Conservation (phyloP, 2,888 invertebrate species). For the Listrodromus nycthemerus region DNA sequence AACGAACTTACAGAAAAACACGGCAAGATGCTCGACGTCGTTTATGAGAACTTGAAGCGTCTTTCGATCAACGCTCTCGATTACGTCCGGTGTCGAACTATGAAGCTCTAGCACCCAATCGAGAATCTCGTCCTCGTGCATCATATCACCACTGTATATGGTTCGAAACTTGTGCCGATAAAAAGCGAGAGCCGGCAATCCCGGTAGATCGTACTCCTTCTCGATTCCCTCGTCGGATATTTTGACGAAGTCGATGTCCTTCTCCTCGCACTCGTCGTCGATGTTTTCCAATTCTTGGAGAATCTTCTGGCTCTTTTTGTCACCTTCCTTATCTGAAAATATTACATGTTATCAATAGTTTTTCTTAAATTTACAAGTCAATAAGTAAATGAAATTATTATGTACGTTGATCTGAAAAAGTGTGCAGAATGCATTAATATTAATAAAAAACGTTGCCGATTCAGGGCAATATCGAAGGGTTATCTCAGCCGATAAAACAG, state of each 20-base stretch:
- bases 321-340: slow-evolving; percentile 92
- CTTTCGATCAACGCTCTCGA: slow-evolving; percentile 95
- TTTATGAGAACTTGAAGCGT: slow-evolving; percentile 95
- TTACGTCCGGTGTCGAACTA: slow-evolving; percentile 94
- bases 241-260: slow-evolving; percentile 96
- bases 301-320: slow-evolving; percentile 95
- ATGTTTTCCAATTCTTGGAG: slow-evolving; percentile 95
- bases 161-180: slow-evolving; percentile 95
- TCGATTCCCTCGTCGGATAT: slow-evolving; percentile 95
- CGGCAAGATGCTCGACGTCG: slow-evolving; percentile 96
- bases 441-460: too few species aligned
- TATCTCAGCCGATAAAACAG: too few species aligned
- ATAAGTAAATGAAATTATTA: too few species aligned
- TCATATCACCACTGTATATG: slow-evolving; percentile 94
- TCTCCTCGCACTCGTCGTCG: slow-evolving; percentile 96
- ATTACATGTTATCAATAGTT: not conserved
- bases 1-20: slow-evolving; percentile 92
- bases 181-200: slow-evolving; percentile 93
- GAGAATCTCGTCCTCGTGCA: slow-evolving; percentile 95
- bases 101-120: slow-evolving; percentile 95
- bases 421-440: too few species aligned
- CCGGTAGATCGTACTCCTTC: slow-evolving; percentile 93
- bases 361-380: not conserved
- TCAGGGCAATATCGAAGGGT: too few species aligned
- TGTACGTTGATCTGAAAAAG: too few species aligned